These are phyloP conservation scores for Callimorpha dominula DNA, from an alignment of 2,888 invertebrate species.

Conservation along the genomic window DNA sequence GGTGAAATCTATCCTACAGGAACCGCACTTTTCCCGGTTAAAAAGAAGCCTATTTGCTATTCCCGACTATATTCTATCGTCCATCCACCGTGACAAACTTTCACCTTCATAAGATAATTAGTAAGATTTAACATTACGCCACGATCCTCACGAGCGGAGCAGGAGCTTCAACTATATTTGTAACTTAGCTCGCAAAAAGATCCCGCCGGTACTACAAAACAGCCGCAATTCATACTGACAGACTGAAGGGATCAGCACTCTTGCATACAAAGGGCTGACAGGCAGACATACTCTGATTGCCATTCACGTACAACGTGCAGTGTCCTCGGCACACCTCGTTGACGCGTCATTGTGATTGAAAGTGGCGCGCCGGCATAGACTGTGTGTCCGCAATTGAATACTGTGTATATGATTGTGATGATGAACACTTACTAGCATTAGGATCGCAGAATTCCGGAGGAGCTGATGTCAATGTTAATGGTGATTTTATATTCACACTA, in stretches of 20 bases:
- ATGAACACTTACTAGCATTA: slow-evolving; percentile 11
- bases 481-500: neutral
- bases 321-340: slow-evolving; percentile 22
- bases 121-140: no score
- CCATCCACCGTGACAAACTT: no score
- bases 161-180: neutral
- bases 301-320: slow-evolving; percentile 25
- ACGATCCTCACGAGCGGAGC: no score
- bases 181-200: neutral
- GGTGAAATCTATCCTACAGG: no score
- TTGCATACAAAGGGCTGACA: slow-evolving; percentile 27
- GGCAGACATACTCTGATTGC: slow-evolving; percentile 30
- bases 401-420: slow-evolving; percentile 20
- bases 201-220: neutral
- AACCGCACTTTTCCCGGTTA: no score
- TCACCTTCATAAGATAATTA: no score
- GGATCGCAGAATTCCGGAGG: neutral
- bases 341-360: slow-evolving; percentile 16
- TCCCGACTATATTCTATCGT: no score
- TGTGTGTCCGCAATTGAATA: slow-evolving; percentile 24
- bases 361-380: slow-evolving; percentile 20
- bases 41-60: no score
- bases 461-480: neutral
- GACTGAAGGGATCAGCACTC: slow-evolving; percentile 22
- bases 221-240: slow-evolving; percentile 9